Evolutionary conservation across 92 coral and sea anemone genomes (phyloP), one percentile per base, ranked within the genome.

Genomic region (Isaurus tuberculatus): DNA sequence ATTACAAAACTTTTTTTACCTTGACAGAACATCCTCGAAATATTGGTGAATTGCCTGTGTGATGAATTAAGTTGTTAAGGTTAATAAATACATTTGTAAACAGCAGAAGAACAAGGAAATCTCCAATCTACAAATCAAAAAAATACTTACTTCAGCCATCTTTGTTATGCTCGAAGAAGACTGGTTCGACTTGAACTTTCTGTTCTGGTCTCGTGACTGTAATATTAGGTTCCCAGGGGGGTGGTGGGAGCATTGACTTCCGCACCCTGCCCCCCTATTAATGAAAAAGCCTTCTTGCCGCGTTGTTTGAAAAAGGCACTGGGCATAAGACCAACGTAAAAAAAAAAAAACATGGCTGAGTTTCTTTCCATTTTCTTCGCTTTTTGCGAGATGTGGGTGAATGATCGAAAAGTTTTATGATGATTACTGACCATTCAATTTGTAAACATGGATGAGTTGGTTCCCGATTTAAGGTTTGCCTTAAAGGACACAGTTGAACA

Each of bases 401-500:
- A 77, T 77, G 33, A 33, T 19, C n/a, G 69, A 8, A 5, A 4
- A 36, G 13, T 58, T 77, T 75, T 77, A 22, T 22, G 49, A 26
- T 36, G 82, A 77, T 58, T 53, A 34, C n/a, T 31, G 49, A 60
- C 14, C 23, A 1, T 19, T 36, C 33, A 58, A 23, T 0, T 28
- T 34, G 4, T 19, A 37, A 79, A 26, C 55, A 93, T 93, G 97
- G 94, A 93, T 63, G 97, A 93, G 70, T 87, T 93, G 63, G 97
- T 91, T 10, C 79, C 94, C 27, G 97, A 93, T 42, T 86, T 93
- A 16, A 91, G 93, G 37, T 65, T 90, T 26, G 97, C 97, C 15
- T 68, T 93, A 36, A 92, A 91, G 64, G 79, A 94, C 20, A 89
- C 97, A 0, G 88, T 91, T 68, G 97, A 93, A 77, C 97, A 90